A percentile compares a stretch with the other conserved stretches of the same genome.
Evolutionary conservation across 2,888 invertebrate genomes (phyloP).

Genomic region (Litoditis marina): DNA sequence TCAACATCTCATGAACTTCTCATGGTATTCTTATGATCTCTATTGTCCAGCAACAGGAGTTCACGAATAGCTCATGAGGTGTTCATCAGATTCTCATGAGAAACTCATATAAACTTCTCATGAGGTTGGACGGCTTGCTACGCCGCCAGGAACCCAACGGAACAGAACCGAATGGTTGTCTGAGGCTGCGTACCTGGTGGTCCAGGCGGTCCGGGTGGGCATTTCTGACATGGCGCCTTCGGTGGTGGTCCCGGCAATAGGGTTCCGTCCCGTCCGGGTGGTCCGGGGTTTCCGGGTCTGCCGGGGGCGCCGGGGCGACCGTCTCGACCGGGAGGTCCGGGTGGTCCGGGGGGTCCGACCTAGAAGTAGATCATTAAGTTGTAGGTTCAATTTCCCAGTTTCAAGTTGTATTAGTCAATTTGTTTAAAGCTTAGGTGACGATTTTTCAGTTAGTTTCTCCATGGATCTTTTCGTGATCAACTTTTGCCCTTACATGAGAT

Average conservation of each 20-base stretch:
- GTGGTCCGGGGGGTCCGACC: slow-evolving; percentile 47
- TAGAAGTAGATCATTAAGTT: slow-evolving; percentile 44
- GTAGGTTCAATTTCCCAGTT: slow-evolving; percentile 8
- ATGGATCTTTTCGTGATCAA: too few species aligned
- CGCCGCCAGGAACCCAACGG: too few species aligned
- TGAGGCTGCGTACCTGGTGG: slow-evolving; percentile 20
- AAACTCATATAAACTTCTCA: too few species aligned
- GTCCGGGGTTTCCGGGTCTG: slow-evolving; percentile 49
- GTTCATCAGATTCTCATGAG: too few species aligned
- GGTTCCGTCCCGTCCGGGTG: slow-evolving; percentile 52
- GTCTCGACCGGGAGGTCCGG: slow-evolving; percentile 50
- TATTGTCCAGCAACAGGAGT: too few species aligned
- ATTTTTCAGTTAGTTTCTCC: too few species aligned
- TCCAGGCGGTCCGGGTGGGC: slow-evolving; percentile 47
- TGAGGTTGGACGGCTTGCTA: too few species aligned
- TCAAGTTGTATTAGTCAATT: slow-evolving; percentile 2
- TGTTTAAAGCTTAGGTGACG: slow-evolving; percentile 50
- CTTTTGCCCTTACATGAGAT: too few species aligned
- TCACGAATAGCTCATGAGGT: too few species aligned
- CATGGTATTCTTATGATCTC: too few species aligned
- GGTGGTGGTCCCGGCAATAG: slow-evolving; percentile 61
- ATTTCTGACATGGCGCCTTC: slow-evolving; percentile 61
- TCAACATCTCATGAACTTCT: too few species aligned
- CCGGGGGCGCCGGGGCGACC: slow-evolving; percentile 57
- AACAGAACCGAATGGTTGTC: too few species aligned